phyloP scores from a whole-genome alignment of 2,888 invertebrate species.

The Acanthosepion esculentum region DNA sequence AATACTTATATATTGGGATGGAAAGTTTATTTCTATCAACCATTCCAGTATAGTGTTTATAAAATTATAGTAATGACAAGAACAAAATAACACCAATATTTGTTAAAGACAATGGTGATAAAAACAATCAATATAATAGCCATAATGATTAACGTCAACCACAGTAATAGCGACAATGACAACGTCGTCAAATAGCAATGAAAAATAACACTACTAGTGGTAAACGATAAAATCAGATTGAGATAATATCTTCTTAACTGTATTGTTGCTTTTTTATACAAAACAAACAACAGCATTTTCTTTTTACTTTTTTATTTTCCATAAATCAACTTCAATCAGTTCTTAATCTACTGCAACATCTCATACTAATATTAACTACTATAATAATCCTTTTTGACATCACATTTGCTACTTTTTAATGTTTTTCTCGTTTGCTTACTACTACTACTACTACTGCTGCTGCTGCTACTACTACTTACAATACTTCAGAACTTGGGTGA shows the following conservation, averaged over 20 bases:
- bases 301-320: neutral
- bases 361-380: neutral
- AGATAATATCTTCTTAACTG: neutral
- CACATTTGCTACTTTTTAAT: neutral
- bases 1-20: too few species aligned
- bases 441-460: too few species aligned
- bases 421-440: too few species aligned
- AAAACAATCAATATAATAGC: neutral
- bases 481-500: too few species aligned
- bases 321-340: neutral
- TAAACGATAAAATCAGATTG: neutral
- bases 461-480: too few species aligned
- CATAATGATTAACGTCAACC: neutral
- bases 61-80: neutral
- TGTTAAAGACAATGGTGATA: neutral
- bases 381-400: neutral
- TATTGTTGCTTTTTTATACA: neutral
- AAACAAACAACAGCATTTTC: neutral
- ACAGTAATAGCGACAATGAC: neutral
- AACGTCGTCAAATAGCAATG: neutral
- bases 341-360: neutral
- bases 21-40: too few species aligned
- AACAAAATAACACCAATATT: neutral
- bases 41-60: too few species aligned
- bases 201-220: neutral